phyloP scores from a whole-genome alignment of 2,113 vertebrate genomes.

The Lophochroa leadbeateri region DNA sequence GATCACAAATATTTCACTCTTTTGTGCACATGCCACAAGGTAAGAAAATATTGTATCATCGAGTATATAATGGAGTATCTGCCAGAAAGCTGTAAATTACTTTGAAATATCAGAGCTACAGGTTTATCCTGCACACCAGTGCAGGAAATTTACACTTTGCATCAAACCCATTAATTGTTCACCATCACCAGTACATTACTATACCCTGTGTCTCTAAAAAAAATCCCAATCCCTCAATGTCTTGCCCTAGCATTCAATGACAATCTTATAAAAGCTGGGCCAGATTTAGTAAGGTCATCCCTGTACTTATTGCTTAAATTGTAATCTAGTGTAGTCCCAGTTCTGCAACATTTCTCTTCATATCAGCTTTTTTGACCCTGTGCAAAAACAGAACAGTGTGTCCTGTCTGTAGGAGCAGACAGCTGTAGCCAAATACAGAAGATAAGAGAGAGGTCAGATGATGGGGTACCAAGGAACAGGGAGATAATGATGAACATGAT shows the following conservation, averaged over 20 bases:
- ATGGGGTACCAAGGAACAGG: accelerated
- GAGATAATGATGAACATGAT: background rate
- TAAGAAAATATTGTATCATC: background rate
- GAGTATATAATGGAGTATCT: background rate
- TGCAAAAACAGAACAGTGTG: background rate
- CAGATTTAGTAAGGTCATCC: background rate
- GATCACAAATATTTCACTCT: background rate
- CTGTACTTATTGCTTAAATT: background rate
- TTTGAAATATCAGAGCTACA: background rate
- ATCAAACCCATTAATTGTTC: background rate
- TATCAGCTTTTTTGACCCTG: background rate
- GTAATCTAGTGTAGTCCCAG: background rate
- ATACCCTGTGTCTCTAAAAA: background rate
- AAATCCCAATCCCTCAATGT: background rate
- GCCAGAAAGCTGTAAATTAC: background rate
- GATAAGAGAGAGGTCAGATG: background rate
- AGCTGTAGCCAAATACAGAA: background rate
- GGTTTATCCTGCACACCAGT: background rate
- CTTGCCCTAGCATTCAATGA: background rate
- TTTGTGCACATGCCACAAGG: background rate
- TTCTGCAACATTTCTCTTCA: background rate
- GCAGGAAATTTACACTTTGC: background rate
- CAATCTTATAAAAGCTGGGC: background rate
- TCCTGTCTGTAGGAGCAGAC: background rate
- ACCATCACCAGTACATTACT: background rate